phyloP scores from a whole-genome alignment of 30 jellyfish, hydroid and myxozoan species.

The Hydra vulgaris region DNA sequence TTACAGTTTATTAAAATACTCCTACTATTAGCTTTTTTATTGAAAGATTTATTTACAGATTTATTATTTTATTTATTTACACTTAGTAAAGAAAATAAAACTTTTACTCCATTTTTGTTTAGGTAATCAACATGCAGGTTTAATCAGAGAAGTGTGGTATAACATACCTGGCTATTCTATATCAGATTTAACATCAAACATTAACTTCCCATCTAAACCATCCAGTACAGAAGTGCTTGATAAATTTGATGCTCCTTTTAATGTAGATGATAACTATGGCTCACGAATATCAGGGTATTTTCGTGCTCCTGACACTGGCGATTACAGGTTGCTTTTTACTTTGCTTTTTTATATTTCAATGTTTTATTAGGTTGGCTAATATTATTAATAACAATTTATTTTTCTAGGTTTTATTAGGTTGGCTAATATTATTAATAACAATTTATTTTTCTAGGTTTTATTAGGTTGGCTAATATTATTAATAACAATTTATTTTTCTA shows the following conservation, averaged over 20 bases:
- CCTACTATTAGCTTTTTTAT: background rate
- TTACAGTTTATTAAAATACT: no score
- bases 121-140: constrained; percentile 93
- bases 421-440: background rate
- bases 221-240: constrained; percentile 88
- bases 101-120: no score
- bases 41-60: background rate
- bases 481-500: no score
- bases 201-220: constrained; percentile 84
- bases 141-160: constrained; percentile 89
- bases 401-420: no score
- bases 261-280: constrained; percentile 86
- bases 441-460: no score
- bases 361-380: no score
- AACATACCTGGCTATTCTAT: constrained; percentile 86
- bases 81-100: background rate
- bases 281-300: constrained; percentile 85
- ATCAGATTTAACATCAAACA: constrained; percentile 66
- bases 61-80: background rate
- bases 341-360: background rate
- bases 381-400: no score
- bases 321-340: constrained; percentile 45
- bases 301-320: constrained; percentile 97
- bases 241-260: constrained; percentile 88
- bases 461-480: no score